Evolutionary conservation across 2,888 invertebrate genomes (phyloP), one percentile per base, ranked within the genome.

Genomic region (Phengaris alcon): DNA sequence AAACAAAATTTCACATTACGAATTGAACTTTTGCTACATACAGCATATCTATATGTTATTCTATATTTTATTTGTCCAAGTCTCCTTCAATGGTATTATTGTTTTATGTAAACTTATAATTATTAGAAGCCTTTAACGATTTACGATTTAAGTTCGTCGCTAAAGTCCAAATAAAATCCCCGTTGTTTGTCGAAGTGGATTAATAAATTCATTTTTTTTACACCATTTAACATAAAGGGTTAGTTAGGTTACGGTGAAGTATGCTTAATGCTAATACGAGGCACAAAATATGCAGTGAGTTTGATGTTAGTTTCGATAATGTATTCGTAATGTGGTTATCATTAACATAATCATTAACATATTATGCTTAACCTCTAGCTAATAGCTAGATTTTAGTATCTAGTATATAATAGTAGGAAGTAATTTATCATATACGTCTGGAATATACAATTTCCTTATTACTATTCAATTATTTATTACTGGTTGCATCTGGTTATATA

Each of bases 141-240:
- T 35, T 64, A 64, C 59, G 10, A 64, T 64, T 35, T 64, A 22
- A 64, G 22, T 64, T 64, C 59, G 59, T 9, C 59, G 59, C 22
- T 22, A 44, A 2, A 15, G 22, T 64, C 59, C 15, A 13, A 68
- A 46, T 69, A 15, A 69, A 69, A 46, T 13, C 69, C n/a, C 48
- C 15, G 9, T 48, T 48, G 15, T 59, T 59, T n/a, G 46, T 69
- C 9, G 48, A 69, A 69, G 69, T 69, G 48, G 48, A 15, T 48
- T 48, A n/a, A 69, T 69, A 48, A 69, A 69, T 69, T 69, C 48
- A 35, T 48, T 69, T 69, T 68, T 69, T 68, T 69, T 69, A 48
- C 69, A 13, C 15, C 48, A 69, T 48, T 69, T n/a, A 68, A 69
- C 48, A 48, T n/a, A 10, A 48, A 69, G 69, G 69, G 69, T 69